These are phyloP conservation scores for Papio anubis DNA, from an alignment of 2,113 vertebrate genomes.

Conservation along the genomic window DNA sequence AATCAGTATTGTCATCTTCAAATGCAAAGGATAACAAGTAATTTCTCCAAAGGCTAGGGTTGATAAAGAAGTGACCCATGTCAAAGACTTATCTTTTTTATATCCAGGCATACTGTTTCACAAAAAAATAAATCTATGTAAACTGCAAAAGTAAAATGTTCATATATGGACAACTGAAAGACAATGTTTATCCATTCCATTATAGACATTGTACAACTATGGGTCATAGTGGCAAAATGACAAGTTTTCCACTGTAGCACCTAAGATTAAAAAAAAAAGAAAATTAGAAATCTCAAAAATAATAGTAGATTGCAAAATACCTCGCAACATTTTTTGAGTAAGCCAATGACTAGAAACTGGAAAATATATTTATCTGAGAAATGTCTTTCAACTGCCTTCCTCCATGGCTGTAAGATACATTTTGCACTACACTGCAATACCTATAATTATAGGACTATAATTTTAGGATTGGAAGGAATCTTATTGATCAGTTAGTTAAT, in stretches of 20 bases:
- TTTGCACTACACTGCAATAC: background rate
- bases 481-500: background rate
- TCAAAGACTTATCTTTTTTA: constrained; percentile 12
- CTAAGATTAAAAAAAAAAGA: constrained; percentile 26
- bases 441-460: background rate
- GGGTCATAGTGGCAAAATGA: constrained; percentile 34
- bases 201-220: background rate
- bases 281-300: constrained; percentile 37
- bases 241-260: constrained; percentile 23
- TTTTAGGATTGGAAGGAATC: background rate
- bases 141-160: constrained; percentile 32
- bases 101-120: constrained; percentile 20
- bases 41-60: background rate
- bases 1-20: background rate
- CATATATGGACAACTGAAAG: background rate
- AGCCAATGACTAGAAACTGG: background rate
- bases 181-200: constrained; percentile 27
- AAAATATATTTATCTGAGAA: constrained; percentile 23
- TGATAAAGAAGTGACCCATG: background rate
- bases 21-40: background rate
- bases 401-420: background rate
- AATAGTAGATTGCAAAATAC: constrained; percentile 17
- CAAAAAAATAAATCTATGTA: background rate
- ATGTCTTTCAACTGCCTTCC: background rate
- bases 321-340: constrained; percentile 5